Evolutionary conservation across 2,888 invertebrate species (phyloP), one percentile per base, ranked within the genome.

Genomic region (Zaprionus obscuricornis): DNA sequence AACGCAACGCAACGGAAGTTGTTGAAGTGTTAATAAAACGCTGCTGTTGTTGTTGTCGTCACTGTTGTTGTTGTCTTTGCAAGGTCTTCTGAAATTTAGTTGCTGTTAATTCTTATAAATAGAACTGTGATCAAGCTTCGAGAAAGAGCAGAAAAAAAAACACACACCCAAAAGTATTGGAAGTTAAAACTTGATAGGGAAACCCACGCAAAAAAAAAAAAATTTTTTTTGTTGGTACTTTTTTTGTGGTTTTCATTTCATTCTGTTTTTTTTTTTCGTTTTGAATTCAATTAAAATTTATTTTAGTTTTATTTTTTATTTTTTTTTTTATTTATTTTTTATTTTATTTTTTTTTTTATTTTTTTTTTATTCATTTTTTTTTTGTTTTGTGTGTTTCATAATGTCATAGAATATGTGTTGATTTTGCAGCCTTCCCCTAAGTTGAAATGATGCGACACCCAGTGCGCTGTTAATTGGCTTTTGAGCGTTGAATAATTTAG

Each of bases 391-490:
- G 0, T 14, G 31, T 34, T 36, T 58, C 31, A 69, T 69, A 74
- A 69, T 34, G 43, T 34, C 39, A 27, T 33, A 40, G 16, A 37
- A 18, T 27, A 8, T 20, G 2, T 56, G 46, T 42, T 2, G 7
- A 37, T 46, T 42, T 36, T 43, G 29, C 27, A 34, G 52, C 7
- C 39, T n/a, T n/a, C n/a, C n/a, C n/a, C n/a, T n/a, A n/a, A n/a
- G n/a, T n/a, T n/a, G n/a, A n/a, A n/a, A n/a, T n/a, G n/a, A n/a
- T n/a, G n/a, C n/a, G n/a, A n/a, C n/a, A n/a, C n/a, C n/a, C n/a
- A 14, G 10, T 10, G 74, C 75, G 73, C 66, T 76, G 54, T 73
- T 65, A 77, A 82, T 77, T 77, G 84, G 70, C 85, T 46, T 62
- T 62, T 56, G 60, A 39, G 54, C 45, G 39, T 42, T 37, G 65